Base-by-base conservation (phyloP, 1,140 invertebrate genomes). In the Tetramorium simillimum region DNA sequence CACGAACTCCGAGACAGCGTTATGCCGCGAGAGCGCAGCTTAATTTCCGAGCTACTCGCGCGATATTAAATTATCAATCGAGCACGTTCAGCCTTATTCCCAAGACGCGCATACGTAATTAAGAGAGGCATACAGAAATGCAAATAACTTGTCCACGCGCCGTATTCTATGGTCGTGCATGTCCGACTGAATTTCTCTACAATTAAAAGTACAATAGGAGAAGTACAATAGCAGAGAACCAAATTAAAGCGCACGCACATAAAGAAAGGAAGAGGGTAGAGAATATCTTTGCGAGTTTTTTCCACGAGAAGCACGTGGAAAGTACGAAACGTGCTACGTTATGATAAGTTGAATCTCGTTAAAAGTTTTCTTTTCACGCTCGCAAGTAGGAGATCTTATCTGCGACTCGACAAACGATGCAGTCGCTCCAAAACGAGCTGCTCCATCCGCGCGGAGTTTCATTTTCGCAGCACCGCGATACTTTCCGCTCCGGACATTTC, bases 21-120 rank as follows among this genome's bases (percentile, higher is more conserved):
- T 88, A 53, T 12, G 62, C 28, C 76, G 53, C 88, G 69, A 89
- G 86, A 89, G 86, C 63, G 88, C 88, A 69, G 85, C 85, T 72
- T 85, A 78, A 86, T 86, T 86, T 78, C 58, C 72, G 84, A 89
- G 84, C 80, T 89, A 89, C 72, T 89, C 88, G 88, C 80, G 87
- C 88, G 70, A 88, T 81, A 86, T 78, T 89, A 89, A 89, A 89
- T 89, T 78, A 89, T 88, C 88, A 89, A 89, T 89, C 76, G 88
- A 60, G 88, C 88, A 77, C 80, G 43, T 84, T 60, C 69, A 18
- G 28, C 24, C 40, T 73, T 46, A 49, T n/a, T 82, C 80, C 67
- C 80, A 58, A 46, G 14, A 49, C 65, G 67, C 56, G 51, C 69
- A 46, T 24, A 21, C 80, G 53, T 28, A n/a, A 18, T 60, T 37